These are phyloP conservation scores for Pristis pectinata DNA, from an alignment of 2,797 vertebrate genomes.

Conservation along the genomic window DNA sequence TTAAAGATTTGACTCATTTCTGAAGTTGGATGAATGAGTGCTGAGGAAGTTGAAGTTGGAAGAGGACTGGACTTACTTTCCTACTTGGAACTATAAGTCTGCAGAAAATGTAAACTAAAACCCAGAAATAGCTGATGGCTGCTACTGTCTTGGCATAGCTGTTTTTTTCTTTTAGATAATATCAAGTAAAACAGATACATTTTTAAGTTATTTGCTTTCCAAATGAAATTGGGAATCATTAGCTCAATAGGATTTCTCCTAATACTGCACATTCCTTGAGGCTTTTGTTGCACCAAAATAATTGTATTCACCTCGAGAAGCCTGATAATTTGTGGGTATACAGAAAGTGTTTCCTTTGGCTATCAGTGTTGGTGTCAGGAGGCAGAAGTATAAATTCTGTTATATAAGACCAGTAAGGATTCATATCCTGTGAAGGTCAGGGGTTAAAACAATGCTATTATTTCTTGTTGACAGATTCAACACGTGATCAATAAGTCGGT, in stretches of 20 bases:
- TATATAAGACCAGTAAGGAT: not conserved
- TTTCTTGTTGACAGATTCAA: slow-evolving; percentile 21
- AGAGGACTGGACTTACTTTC: not conserved
- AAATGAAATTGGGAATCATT: not conserved
- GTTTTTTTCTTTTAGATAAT: not conserved
- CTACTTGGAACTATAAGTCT: too few species aligned
- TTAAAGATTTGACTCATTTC: not conserved
- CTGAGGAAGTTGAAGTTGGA: not conserved
- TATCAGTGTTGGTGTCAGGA: not conserved
- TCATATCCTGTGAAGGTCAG: slow-evolving; percentile 1
- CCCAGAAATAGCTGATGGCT: not conserved
- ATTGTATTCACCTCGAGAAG: not conserved
- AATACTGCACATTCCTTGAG: not conserved
- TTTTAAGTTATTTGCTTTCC: not conserved
- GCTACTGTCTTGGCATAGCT: not conserved
- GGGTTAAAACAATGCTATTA: slow-evolving; percentile 21
- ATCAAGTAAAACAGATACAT: not conserved
- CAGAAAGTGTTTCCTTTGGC: not conserved
- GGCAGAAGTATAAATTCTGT: not conserved
- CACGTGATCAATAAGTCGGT: not conserved
- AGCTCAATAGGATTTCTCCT: not conserved
- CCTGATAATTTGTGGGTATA: not conserved
- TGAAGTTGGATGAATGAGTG: not conserved
- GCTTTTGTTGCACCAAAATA: not conserved
- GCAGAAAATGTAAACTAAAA: not conserved